A percentile compares a stretch with the other conserved stretches of the same genome.
Evolutionary conservation across 2,888 invertebrate species (phyloP).

Genomic region (Rambutsinella grinnellia): DNA sequence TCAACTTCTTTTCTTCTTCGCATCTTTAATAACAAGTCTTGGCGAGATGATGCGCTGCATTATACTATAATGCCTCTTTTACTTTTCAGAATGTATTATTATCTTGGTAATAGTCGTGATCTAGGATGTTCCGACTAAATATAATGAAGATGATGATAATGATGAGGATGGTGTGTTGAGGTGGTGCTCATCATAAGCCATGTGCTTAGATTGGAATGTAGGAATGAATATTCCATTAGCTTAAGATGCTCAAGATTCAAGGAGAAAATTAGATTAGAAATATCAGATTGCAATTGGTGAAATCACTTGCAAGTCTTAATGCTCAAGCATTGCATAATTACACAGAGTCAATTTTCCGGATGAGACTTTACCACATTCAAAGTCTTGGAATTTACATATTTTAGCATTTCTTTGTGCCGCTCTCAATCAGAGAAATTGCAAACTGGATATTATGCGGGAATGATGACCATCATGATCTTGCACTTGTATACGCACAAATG

Average conservation of each 20-base stretch:
- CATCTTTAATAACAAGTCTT: constrained; percentile 52
- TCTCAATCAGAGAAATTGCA: too few species aligned
- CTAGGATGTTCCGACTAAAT: constrained; percentile 50
- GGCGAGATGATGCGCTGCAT: constrained; percentile 53
- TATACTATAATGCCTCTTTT: constrained; percentile 53
- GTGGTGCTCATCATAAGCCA: constrained; percentile 49
- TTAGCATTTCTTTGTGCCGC: too few species aligned
- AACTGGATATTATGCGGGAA: too few species aligned
- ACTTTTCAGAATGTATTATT: constrained; percentile 50
- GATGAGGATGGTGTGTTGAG: too few species aligned
- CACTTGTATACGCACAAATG: too few species aligned
- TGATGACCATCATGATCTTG: too few species aligned
- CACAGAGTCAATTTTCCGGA: constrained; percentile 49
- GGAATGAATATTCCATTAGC: too few species aligned
- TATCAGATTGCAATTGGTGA: too few species aligned
- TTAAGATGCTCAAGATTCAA: too few species aligned
- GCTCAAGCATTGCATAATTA: constrained; percentile 52
- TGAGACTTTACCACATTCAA: constrained; percentile 34
- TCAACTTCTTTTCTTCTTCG: constrained; percentile 46
- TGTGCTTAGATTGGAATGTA: constrained; percentile 3
- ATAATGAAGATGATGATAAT: too few species aligned
- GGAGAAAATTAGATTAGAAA: too few species aligned
- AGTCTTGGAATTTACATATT: constrained; percentile 45
- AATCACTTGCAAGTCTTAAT: too few species aligned
- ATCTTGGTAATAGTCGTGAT: constrained; percentile 54